Percentiles rank a stretch among this genome's conserved stretches.
Evolutionary conservation across 2,888 invertebrate genomes (phyloP).

Genomic region (Argynnis bischoffii): DNA sequence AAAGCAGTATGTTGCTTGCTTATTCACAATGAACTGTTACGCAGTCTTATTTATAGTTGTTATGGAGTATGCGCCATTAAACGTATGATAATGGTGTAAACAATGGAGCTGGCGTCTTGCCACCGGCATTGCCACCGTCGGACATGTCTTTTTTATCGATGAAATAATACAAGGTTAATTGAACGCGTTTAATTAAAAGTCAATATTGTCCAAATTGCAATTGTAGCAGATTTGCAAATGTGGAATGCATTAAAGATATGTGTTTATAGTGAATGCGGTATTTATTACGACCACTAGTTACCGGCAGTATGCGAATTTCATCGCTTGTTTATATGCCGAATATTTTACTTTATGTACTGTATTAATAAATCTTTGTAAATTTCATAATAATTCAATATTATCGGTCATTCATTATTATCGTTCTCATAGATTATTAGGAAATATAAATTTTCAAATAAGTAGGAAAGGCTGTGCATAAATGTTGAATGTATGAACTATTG

Average conservation of each 20-base stretch:
- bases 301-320: neutral
- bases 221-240: slow-evolving; percentile 12
- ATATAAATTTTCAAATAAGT: too few species aligned
- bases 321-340: neutral
- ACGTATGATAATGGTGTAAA: slow-evolving; percentile 54
- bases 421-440: too few species aligned
- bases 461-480: too few species aligned
- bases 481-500: neutral
- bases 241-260: slow-evolving; percentile 2
- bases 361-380: too few species aligned
- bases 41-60: slow-evolving; percentile 55
- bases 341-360: neutral
- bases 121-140: slow-evolving; percentile 50
- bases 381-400: too few species aligned
- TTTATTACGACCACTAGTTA: neutral
- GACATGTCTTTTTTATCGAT: slow-evolving; percentile 29
- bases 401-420: too few species aligned
- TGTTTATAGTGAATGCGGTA: neutral
- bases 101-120: slow-evolving; percentile 62
- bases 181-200: slow-evolving; percentile 26
- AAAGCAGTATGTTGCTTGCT: slow-evolving; percentile 33
- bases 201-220: slow-evolving; percentile 8
- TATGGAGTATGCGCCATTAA: slow-evolving; percentile 46
- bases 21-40: slow-evolving; percentile 44
- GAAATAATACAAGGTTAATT: slow-evolving; percentile 33